Evolutionary conservation across 2,797 vertebrate species (phyloP).

Genomic region (Pygocentrus nattereri): DNA sequence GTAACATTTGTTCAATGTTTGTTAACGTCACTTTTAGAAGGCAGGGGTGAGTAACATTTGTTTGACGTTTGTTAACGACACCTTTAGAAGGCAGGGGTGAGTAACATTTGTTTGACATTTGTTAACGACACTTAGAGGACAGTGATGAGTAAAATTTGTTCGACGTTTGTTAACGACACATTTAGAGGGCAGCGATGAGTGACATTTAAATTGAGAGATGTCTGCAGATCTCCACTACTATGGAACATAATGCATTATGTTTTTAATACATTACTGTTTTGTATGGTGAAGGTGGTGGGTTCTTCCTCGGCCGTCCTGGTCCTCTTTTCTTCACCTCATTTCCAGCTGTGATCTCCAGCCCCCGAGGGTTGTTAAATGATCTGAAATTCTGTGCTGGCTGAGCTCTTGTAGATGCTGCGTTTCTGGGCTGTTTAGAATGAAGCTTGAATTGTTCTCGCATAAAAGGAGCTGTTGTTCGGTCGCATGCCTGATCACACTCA

Average conservation of each 20-base stretch:
- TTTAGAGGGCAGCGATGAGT: too few species aligned
- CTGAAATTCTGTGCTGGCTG: slow-evolving; percentile 85
- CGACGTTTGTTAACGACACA: too few species aligned
- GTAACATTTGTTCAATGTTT: too few species aligned
- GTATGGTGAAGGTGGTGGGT: slow-evolving; percentile 68
- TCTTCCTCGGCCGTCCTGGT: slow-evolving; percentile 91
- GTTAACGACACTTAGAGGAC: too few species aligned
- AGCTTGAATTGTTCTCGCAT: slow-evolving; percentile 46
- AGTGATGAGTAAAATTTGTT: too few species aligned
- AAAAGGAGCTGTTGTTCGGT: slow-evolving; percentile 15
- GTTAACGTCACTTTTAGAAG: too few species aligned
- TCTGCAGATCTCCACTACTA: neutral
- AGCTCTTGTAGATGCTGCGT: slow-evolving; percentile 76
- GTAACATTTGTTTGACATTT: too few species aligned
- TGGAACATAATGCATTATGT: neutral
- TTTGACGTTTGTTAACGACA: too few species aligned
- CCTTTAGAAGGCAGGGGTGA: too few species aligned
- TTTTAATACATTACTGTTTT: neutral
- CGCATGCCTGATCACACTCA: neutral
- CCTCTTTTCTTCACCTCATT: slow-evolving; percentile 88
- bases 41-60: too few species aligned
- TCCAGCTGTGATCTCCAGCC: slow-evolving; percentile 81
- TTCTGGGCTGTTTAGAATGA: slow-evolving; percentile 4
- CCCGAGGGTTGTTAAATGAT: slow-evolving; percentile 83
- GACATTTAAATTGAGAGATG: neutral